Percentiles rank a stretch among this genome's conserved stretches.
Evolutionary conservation across 2,113 vertebrate species (phyloP).

Genomic region (Phaetusa simplex): DNA sequence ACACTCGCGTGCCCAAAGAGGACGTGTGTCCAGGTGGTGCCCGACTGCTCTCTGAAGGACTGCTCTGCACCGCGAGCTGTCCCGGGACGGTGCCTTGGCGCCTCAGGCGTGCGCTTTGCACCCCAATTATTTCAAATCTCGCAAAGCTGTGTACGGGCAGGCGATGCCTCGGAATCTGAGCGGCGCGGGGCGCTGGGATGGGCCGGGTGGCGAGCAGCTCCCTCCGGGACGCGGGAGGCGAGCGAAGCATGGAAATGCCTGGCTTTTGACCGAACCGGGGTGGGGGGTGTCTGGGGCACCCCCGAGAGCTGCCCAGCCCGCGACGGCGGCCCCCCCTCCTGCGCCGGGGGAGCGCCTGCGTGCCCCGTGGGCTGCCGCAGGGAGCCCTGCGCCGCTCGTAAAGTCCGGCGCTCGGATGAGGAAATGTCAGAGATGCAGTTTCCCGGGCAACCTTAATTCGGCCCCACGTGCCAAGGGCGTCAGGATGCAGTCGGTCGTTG

Average conservation of each 20-base stretch:
- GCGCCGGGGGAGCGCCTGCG: accelerated
- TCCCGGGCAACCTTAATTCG: neutral
- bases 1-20: accelerated
- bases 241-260: neutral
- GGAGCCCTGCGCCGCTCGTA: accelerated
- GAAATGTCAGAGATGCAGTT: conserved; percentile 3
- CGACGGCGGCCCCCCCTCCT: accelerated
- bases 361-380: neutral
- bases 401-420: neutral
- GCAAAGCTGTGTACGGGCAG: neutral
- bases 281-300: neutral
- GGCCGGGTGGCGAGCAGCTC: accelerated
- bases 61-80: neutral
- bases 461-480: neutral
- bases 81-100: neutral
- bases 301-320: neutral
- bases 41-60: neutral
- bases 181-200: accelerated
- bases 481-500: neutral
- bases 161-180: accelerated
- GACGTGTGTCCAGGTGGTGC: accelerated
- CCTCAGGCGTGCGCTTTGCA: neutral
- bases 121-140: neutral
- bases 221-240: accelerated
- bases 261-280: neutral